Base-by-base conservation (phyloP, 2,888 invertebrate species). In the Melanostoma mellinum region DNA sequence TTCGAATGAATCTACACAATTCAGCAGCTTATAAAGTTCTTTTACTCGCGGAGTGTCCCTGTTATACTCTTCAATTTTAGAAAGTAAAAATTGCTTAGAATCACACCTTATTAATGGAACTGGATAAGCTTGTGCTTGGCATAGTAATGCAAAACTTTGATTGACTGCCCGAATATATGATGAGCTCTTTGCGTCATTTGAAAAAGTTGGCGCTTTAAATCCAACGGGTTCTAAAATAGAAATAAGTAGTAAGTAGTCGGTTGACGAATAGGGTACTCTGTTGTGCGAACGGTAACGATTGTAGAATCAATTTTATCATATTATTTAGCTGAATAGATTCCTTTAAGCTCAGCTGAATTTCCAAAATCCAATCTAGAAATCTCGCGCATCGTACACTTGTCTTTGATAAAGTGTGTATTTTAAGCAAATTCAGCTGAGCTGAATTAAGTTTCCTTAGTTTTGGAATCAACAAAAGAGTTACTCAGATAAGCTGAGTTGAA, bases 201-300 rank as follows among this genome's bases (percentile, higher is more conserved):
- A 79, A 72, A 86, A 73, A 88, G 93, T 93, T 86, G 94, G 94
- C 65, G 93, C 92, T 88, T 94, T 94, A 84, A 93, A 93, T 89
- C 94, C 94, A 80, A 94, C 93, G 5, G 94, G 94, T 89, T 94
- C 94, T 94, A 92, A 42, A 85, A 92, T 53, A 86, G 78, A 86
- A 89, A 20, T 20, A 20, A 20, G 20, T 20, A 20, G 20, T 20
- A 20, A 20, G 20, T 20, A 20, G 20, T 20, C 20, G 20, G 20
- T 20, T 20, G 20, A 20, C 20, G 20, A 20, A 10, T 32, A 35
- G 40, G 65, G 10, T 74, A 65, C 20, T 20, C 20, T 20, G 20
- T 20, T 20, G 20, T 20, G 20, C 20, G 20, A 20, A 20, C 20
- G 20, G 1, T 20, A 1, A 20, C 20, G 20, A 20, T 20, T 20